Evolutionary conservation across 2,797 vertebrate genomes (phyloP).

Genomic region (Malurus splendens): DNA sequence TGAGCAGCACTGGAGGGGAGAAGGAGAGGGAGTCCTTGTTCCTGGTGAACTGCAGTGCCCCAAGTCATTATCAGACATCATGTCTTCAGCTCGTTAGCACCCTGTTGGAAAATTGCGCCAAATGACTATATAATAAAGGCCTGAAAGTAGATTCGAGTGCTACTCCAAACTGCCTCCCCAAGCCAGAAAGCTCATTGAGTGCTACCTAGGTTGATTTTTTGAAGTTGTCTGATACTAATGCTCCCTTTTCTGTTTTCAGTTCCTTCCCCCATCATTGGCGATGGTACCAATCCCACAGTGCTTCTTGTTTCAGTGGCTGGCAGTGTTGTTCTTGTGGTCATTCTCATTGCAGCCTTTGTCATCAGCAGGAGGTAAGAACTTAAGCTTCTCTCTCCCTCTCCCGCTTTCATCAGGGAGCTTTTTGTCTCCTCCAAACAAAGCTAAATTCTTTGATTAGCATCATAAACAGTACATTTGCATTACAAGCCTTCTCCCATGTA

Average conservation of each 20-base stretch:
- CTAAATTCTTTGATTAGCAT: slow-evolving; percentile 74
- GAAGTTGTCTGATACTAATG: not conserved
- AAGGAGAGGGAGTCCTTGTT: not conserved
- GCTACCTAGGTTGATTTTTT: not conserved
- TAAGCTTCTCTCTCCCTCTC: slow-evolving; percentile 32
- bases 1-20: not conserved
- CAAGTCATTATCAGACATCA: slow-evolving; percentile 8
- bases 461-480: slow-evolving; percentile 71
- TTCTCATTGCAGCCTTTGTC: slow-evolving; percentile 93
- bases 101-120: slow-evolving; percentile 41
- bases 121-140: not conserved
- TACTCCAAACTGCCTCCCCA: not conserved
- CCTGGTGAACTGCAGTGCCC: not conserved
- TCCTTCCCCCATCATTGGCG: slow-evolving; percentile 91
- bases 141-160: not conserved
- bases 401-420: slow-evolving; percentile 61
- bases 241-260: slow-evolving; percentile 71
- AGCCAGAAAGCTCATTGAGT: not conserved
- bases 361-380: slow-evolving; percentile 92
- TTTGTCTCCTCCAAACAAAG: slow-evolving; percentile 68
- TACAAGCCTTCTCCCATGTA: slow-evolving; percentile 53
- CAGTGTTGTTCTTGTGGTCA: slow-evolving; percentile 92
- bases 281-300: slow-evolving; percentile 93
- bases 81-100: slow-evolving; percentile 39
- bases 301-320: slow-evolving; percentile 92